Percentiles rank a stretch among this genome's conserved stretches.
Conservation (phyloP, 2,797 vertebrate genomes). For the Microctenopoma lineatum region DNA sequence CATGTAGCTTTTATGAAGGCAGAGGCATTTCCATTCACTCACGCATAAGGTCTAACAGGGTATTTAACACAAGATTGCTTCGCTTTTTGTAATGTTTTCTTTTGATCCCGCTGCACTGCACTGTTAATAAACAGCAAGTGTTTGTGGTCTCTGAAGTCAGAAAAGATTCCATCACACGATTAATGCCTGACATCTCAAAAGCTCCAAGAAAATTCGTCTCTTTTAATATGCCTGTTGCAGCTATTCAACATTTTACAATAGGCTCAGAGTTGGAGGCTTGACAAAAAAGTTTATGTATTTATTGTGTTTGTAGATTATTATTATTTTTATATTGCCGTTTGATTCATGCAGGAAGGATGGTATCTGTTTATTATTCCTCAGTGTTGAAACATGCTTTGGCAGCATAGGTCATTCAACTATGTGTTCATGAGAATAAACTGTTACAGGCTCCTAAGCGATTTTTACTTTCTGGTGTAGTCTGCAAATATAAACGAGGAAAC, state of each 20-base stretch:
- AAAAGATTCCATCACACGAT: too few species aligned
- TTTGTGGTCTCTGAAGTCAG: too few species aligned
- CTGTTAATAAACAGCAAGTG: too few species aligned
- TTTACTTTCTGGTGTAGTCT: neutral
- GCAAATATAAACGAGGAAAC: neutral
- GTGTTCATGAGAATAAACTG: neutral
- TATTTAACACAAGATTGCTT: neutral
- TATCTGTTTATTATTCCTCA: neutral
- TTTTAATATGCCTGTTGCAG: slow-evolving; percentile 12
- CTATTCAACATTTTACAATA: slow-evolving; percentile 1
- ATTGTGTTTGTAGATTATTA: slow-evolving; percentile 1
- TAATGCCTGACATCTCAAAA: slow-evolving; percentile 2
- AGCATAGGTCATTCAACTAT: neutral
- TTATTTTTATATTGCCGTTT: neutral
- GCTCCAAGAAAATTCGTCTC: neutral
- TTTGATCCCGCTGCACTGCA: neutral
- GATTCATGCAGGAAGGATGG: neutral
- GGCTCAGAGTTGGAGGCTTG: neutral
- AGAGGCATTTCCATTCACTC: too few species aligned
- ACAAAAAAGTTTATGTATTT: neutral
- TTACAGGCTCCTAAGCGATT: neutral
- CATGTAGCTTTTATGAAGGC: neutral
- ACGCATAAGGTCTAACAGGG: neutral
- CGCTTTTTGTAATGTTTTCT: neutral
- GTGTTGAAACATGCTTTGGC: neutral